Conservation (phyloP, 1,140 invertebrate genomes). For the Procambarus clarkii region DNA sequence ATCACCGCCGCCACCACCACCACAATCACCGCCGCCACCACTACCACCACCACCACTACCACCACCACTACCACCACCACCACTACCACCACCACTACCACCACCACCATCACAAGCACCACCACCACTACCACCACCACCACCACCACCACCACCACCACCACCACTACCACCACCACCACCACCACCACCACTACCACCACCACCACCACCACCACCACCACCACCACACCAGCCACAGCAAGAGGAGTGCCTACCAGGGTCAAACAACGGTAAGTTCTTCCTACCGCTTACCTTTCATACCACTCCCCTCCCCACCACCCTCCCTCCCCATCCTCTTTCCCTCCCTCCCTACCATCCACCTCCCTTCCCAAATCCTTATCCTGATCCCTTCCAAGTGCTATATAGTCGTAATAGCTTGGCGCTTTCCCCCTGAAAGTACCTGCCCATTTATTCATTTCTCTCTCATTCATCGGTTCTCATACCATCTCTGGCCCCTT, state of each 20-base stretch:
- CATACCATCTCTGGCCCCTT: background rate
- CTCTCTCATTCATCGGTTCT: background rate
- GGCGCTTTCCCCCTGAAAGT: too few relatives aligned
- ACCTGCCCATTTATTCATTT: too few relatives aligned
- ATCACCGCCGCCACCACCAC: too few relatives aligned
- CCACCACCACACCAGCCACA: background rate
- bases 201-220: background rate
- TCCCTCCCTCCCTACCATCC: too few relatives aligned
- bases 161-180: conserved; percentile 9
- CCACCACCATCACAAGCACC: background rate
- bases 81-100: conserved; percentile 6
- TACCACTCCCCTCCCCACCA: too few relatives aligned
- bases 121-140: conserved; percentile 3
- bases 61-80: background rate
- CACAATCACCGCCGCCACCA: background rate
- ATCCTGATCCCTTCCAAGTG: too few relatives aligned
- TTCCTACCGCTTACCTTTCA: too few relatives aligned
- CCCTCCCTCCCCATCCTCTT: too few relatives aligned
- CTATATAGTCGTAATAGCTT: too few relatives aligned
- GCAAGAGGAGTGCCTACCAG: too few relatives aligned
- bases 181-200: background rate
- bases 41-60: conserved; percentile 11
- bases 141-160: background rate
- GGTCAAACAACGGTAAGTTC: too few relatives aligned
- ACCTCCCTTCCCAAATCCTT: too few relatives aligned